These are phyloP conservation scores for Ennomos erosarius DNA, from an alignment of 2,888 invertebrate genomes.

Conservation along the genomic window DNA sequence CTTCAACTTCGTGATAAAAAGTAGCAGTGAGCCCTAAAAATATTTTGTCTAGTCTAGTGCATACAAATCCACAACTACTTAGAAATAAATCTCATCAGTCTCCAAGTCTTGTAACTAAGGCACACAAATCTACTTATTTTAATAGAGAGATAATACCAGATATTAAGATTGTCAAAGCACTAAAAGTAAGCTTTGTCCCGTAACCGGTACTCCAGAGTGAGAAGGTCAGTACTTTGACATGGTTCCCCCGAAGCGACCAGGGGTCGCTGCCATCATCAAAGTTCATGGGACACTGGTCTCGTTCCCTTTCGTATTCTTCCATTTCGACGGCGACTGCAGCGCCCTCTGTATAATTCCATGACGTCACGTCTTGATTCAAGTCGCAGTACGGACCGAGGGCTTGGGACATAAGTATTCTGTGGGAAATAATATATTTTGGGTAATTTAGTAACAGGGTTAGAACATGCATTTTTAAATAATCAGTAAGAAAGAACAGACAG, in stretches of 20 bases:
- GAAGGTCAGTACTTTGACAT: slow-evolving; percentile 88
- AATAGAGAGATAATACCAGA: slow-evolving; percentile 45
- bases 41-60: no score
- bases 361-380: slow-evolving; percentile 94
- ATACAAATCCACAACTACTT: no score
- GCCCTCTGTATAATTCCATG: slow-evolving; percentile 95
- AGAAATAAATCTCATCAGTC: slow-evolving; percentile 25
- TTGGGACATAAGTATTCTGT: slow-evolving; percentile 87
- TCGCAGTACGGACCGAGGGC: slow-evolving; percentile 97
- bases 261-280: slow-evolving; percentile 97
- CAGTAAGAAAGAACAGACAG: no score
- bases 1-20: no score
- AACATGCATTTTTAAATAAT: no score
- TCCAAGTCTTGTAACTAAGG: slow-evolving; percentile 38
- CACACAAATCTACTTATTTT: slow-evolving; percentile 39
- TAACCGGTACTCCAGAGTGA: slow-evolving; percentile 70
- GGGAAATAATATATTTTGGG: slow-evolving; percentile 29
- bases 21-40: no score
- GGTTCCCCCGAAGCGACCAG: slow-evolving; percentile 90
- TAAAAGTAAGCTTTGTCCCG: slow-evolving; percentile 48
- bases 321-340: slow-evolving; percentile 96
- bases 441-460: no score
- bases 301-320: slow-evolving; percentile 96
- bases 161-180: slow-evolving; percentile 48
- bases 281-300: slow-evolving; percentile 98